A percentile compares a stretch with the other conserved stretches of the same genome.
These are phyloP conservation scores for Zaprionus obscuricornis DNA, from an alignment of 2,888 invertebrate species.

Conservation along the genomic window DNA sequence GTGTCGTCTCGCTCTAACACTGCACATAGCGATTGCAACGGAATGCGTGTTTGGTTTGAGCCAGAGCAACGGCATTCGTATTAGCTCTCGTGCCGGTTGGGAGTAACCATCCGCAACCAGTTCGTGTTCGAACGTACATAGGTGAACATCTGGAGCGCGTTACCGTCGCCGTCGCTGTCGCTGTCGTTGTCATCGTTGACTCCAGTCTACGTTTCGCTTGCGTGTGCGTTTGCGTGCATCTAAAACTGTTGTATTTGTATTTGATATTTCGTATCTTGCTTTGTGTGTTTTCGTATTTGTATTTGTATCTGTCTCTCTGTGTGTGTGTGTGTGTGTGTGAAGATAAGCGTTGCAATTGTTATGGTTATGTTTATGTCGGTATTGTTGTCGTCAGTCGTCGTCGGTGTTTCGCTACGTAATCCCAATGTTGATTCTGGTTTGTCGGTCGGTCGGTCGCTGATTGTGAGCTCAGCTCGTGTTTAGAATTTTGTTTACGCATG, in stretches of 20 bases:
- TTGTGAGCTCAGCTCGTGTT: conserved; percentile 57
- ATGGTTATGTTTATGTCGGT: conserved; percentile 61
- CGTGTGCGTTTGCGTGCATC: conserved; percentile 29
- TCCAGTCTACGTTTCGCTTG: conserved; percentile 34
- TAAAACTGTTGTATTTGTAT: too few relatives aligned
- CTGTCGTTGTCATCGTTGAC: conserved; percentile 39
- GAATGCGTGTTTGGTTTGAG: conserved; percentile 6
- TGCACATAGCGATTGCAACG: conserved; percentile 52
- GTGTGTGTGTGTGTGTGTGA: conserved; percentile 25
- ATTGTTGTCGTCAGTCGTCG: conserved; percentile 40
- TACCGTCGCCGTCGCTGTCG: conserved; percentile 41
- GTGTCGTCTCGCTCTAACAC: conserved; percentile 53
- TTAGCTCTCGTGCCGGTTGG: conserved; percentile 61
- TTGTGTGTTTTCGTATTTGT: conserved; percentile 15
- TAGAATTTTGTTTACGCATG: conserved; percentile 57
- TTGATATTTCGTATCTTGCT: conserved; percentile 47
- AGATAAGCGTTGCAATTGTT: conserved; percentile 64
- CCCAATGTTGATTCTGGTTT: conserved; percentile 63
- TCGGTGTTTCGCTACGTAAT: conserved; percentile 49
- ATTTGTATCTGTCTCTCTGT: conserved; percentile 11
- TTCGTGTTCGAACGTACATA: conserved; percentile 83
- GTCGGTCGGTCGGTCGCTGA: conserved; percentile 48
- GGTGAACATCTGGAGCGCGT: conserved; percentile 81
- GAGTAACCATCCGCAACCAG: conserved; percentile 76
- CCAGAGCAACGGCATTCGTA: conserved; percentile 64